A percentile compares a stretch with the other conserved stretches of the same genome.
phyloP scores from a whole-genome alignment of 2,113 vertebrate species.

The Conger conger region DNA sequence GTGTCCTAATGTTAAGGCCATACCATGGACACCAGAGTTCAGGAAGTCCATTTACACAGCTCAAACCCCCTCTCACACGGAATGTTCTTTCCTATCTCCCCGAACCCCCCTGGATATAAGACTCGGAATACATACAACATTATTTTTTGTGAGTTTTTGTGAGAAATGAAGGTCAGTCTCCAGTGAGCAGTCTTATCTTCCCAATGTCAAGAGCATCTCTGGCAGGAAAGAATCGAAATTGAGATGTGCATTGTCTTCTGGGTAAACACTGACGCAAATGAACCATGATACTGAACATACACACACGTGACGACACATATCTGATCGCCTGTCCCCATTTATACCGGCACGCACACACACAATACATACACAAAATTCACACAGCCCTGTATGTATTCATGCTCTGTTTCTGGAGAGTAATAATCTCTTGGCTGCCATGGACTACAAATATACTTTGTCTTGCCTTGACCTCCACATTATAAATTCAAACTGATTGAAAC shows the following conservation, averaged over 20 bases:
- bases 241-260: background rate
- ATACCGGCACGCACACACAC: conserved; percentile 35
- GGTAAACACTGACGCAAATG: background rate
- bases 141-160: background rate
- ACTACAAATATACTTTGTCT: conserved; percentile 33
- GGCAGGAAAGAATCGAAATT: background rate
- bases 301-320: conserved; percentile 36
- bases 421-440: conserved; percentile 52
- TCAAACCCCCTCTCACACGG: background rate
- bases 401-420: conserved; percentile 38
- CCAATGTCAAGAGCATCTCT: conserved; percentile 7
- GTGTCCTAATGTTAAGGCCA: background rate
- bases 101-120: background rate
- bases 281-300: background rate
- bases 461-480: conserved; percentile 34
- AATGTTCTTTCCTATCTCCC: background rate
- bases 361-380: conserved; percentile 24
- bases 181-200: background rate
- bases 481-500: conserved; percentile 42
- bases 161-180: background rate
- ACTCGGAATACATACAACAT: background rate
- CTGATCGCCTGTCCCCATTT: conserved; percentile 1
- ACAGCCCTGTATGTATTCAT: conserved; percentile 55
- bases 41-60: background rate
- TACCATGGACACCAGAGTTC: background rate